A percentile compares a stretch with the other conserved stretches of the same genome.
Evolutionary conservation across 1,140 invertebrate species (phyloP).

Genomic region (Ctenoplectra terminalis): DNA sequence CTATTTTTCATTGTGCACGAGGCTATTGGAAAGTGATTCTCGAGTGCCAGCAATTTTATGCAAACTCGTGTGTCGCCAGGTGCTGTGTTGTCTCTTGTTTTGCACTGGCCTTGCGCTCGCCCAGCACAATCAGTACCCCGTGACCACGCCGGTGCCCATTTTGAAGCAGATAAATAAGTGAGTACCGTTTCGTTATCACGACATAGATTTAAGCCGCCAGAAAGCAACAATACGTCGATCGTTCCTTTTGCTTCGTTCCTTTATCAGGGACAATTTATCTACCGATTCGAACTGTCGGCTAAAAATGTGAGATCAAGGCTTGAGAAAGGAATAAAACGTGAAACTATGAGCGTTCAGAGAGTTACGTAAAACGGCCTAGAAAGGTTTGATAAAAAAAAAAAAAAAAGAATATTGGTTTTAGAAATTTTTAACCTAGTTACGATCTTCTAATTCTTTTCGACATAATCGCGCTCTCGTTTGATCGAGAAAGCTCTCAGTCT

Average conservation of each 20-base stretch:
- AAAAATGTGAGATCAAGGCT: neutral
- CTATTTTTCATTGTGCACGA: conserved; percentile 29
- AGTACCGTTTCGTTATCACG: conserved; percentile 53
- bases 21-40: conserved; percentile 58
- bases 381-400: neutral
- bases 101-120: conserved; percentile 69
- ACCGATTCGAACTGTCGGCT: no score
- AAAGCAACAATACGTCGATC: no score
- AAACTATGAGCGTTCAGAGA: neutral
- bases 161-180: conserved; percentile 91
- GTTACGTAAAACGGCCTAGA: neutral
- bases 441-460: no score
- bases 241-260: neutral
- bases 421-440: no score
- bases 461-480: no score
- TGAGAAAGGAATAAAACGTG: neutral
- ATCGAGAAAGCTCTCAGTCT: no score
- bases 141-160: conserved; percentile 89
- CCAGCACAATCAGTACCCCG: conserved; percentile 77
- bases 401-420: no score
- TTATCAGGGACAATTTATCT: neutral
- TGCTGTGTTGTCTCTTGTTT: conserved; percentile 68
- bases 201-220: no score
- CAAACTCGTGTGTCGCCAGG: conserved; percentile 66
- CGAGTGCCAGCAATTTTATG: conserved; percentile 47